A percentile compares a stretch with the other conserved stretches of the same genome.
Conservation (phyloP, 2,797 vertebrate genomes). For the Stomatorhinus walkeri region DNA sequence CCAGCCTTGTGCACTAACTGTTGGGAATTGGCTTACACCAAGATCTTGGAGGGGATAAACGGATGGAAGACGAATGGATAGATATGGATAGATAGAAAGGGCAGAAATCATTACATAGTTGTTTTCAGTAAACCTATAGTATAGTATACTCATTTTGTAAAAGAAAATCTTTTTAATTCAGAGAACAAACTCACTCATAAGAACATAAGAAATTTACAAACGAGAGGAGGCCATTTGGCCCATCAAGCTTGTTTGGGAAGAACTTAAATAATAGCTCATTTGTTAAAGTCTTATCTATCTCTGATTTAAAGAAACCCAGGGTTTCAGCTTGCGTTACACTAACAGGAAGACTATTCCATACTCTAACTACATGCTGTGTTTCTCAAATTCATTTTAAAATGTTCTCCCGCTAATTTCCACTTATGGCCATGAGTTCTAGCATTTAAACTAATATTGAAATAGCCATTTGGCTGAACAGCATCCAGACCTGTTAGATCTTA, state of each 20-base stretch:
- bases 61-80: background rate
- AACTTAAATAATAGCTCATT: background rate
- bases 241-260: background rate
- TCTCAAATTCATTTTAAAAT: no score
- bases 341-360: no score
- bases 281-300: no score
- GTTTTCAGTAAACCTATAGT: background rate
- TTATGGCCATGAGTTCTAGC: no score
- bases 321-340: no score
- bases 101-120: background rate
- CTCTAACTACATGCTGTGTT: no score
- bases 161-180: background rate
- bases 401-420: no score
- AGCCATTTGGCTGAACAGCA: no score
- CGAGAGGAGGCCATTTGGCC: background rate
- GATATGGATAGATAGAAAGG: background rate
- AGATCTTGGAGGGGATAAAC: background rate
- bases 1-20: background rate
- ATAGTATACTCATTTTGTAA: background rate
- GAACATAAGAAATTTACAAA: background rate
- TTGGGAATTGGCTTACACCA: background rate
- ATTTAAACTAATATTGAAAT: no score
- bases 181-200: background rate
- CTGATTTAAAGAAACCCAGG: no score
- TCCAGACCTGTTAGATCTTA: no score